phyloP scores from a whole-genome alignment of 2,797 vertebrate genomes.

The Sparus aurata region DNA sequence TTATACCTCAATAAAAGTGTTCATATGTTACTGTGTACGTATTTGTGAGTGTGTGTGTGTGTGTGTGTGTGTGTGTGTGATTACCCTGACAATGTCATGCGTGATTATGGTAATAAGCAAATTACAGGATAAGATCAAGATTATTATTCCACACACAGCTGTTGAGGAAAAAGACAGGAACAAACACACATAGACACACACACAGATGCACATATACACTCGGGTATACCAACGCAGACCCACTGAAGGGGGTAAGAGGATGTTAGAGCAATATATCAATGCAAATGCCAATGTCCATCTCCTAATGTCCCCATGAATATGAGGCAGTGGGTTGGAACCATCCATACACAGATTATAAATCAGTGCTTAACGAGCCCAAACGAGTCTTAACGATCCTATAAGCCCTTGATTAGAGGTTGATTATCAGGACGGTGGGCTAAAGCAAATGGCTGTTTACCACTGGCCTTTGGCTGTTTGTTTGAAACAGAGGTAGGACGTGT shows the following conservation, averaged over 20 bases:
- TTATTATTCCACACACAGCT: constrained; percentile 42
- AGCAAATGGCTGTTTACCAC: constrained; percentile 63
- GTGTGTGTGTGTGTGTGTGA: constrained; percentile 12
- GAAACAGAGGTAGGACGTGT: neutral
- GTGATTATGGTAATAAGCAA: constrained; percentile 64
- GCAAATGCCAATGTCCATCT: constrained; percentile 68
- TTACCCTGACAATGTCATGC: constrained; percentile 41
- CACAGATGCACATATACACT: neutral
- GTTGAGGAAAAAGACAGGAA: constrained; percentile 18
- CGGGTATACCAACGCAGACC: neutral
- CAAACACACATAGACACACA: constrained; percentile 19
- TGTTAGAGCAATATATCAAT: constrained; percentile 40
- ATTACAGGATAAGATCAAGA: constrained; percentile 59
- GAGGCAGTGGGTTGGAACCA: constrained; percentile 44
- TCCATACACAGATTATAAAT: constrained; percentile 68
- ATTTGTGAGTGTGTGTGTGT: neutral
- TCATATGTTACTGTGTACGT: constrained; percentile 4
- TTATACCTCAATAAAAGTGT: constrained; percentile 34
- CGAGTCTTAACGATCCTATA: constrained; percentile 61
- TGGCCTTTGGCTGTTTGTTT: constrained; percentile 53
- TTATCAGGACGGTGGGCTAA: constrained; percentile 57
- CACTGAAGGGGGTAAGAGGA: constrained; percentile 7
- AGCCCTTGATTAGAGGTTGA: constrained; percentile 70
- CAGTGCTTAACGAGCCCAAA: constrained; percentile 63
- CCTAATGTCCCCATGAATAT: constrained; percentile 59